Evolutionary conservation across 2,888 invertebrate genomes (phyloP), one percentile per base, ranked within the genome.

Genomic region (Lithosia quadra): DNA sequence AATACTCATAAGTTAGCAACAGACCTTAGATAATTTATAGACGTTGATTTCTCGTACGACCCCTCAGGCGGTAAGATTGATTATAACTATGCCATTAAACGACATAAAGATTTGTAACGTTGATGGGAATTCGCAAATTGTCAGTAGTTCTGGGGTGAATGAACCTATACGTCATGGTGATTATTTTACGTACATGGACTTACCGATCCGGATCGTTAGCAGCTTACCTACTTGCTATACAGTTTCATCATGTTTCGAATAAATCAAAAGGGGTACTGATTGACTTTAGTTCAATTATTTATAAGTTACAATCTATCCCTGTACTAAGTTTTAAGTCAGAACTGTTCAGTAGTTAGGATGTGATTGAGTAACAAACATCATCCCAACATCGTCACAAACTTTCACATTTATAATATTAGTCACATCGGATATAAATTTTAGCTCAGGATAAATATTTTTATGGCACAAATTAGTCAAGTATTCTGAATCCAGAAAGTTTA

Each of bases 91-190:
- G 62, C 55, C 63, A 64, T 72, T 73, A 75, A 74, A 70, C 71
- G 73, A 76, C 74, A 68, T 73, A 55, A 79, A 76, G 78, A 73
- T 77, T 79, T 77, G 63, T 13, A 24, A 68, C 36, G 49, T 68
- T 76, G 75, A 79, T 74, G 68, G 61, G 64, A 43, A 43, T 62
- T 70, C 75, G 71, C 76, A 69, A 79, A 79, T 73, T 75, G 60
- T 67, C 58, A 73, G 59, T 72, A 28, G 75, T 69, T 72, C 53
- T 53, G 21, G 72, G 65, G 67, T 65, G 66, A 71, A 69, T 49
- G 63, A 55, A 68, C 64, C 61, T 13, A 65, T 43, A 57, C 43
- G 56, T 65, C 65, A 65, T 61, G n/a, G 60, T 60, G n/a, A 60
- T 55, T 65, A 60, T 28, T 61, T 43, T 21, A 57, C 57, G 57